Evolutionary conservation across 2,888 invertebrate genomes (phyloP).

Genomic region (Neoitamus cyanurus): DNA sequence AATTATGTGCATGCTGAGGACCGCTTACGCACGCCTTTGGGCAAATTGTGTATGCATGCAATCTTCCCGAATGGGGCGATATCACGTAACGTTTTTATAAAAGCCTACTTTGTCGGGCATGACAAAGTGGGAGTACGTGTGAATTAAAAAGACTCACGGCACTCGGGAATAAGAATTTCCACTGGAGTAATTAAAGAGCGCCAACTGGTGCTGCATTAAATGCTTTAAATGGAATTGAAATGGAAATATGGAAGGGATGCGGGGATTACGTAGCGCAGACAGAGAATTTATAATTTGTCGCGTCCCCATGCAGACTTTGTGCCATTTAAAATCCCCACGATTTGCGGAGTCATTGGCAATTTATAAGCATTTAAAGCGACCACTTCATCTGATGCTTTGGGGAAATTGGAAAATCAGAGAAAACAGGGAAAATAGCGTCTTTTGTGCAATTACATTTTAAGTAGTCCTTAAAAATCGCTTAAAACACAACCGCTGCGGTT

Average conservation of each 20-base stretch:
- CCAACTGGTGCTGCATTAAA: background rate
- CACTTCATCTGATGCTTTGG: background rate
- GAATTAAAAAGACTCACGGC: conserved; percentile 11
- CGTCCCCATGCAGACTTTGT: background rate
- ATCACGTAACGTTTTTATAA: conserved; percentile 7
- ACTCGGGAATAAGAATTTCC: background rate
- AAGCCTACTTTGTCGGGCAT: background rate
- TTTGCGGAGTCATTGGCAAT: background rate
- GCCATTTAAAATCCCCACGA: background rate
- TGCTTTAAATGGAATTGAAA: background rate
- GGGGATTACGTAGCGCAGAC: background rate
- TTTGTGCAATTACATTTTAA: background rate
- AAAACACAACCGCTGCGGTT: background rate
- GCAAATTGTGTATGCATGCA: conserved; percentile 1
- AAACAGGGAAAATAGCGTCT: background rate
- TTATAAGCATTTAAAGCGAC: background rate
- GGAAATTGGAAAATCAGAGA: background rate
- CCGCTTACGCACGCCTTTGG: background rate
- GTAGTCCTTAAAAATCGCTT: background rate
- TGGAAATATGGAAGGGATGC: background rate
- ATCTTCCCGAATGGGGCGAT: background rate
- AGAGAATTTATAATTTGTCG: background rate
- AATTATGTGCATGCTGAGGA: conserved; percentile 9
- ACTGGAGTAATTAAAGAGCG: background rate
- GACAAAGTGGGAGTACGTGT: conserved; percentile 25